phyloP scores from a whole-genome alignment of 2,113 vertebrate genomes.

The Gambusia affinis region DNA sequence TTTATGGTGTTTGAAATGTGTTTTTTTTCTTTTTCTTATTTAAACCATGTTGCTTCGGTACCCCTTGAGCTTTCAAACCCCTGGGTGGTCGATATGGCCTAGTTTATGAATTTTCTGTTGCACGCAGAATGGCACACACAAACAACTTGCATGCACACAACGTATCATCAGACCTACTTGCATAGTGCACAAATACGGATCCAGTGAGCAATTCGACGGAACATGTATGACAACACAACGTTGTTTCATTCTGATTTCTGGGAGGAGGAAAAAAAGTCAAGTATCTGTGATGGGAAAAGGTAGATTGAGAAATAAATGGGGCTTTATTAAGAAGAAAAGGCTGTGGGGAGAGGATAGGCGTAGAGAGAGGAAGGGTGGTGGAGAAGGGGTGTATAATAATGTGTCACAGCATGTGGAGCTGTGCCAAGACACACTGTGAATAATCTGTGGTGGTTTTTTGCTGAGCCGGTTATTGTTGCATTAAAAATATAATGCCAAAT shows the following conservation, averaged over 20 bases:
- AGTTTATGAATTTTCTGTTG: constrained; percentile 75
- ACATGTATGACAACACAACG: constrained; percentile 52
- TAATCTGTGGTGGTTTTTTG: constrained; percentile 64
- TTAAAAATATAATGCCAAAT: constrained; percentile 72
- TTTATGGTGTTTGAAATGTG: constrained; percentile 50
- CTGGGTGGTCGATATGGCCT: constrained; percentile 79
- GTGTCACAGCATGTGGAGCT: constrained; percentile 63
- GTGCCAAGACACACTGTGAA: constrained; percentile 68
- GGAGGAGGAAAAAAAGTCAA: constrained; percentile 42
- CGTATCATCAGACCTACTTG: constrained; percentile 58
- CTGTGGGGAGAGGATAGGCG: not conserved
- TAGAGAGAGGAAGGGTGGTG: constrained; percentile 6
- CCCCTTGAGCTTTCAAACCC: constrained; percentile 78
- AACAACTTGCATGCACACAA: constrained; percentile 71
- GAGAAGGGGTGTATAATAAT: constrained; percentile 62
- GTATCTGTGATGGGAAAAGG: constrained; percentile 17
- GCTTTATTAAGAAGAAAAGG: constrained; percentile 25
- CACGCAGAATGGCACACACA: constrained; percentile 62
- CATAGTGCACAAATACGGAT: constrained; percentile 22
- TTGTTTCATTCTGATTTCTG: constrained; percentile 41
- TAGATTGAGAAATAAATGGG: constrained; percentile 33
- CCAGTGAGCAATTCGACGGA: constrained; percentile 46
- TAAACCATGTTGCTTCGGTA: constrained; percentile 71
- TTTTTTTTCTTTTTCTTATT: constrained; percentile 58
- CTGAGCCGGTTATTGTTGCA: constrained; percentile 69